Base-by-base conservation (phyloP, 2,113 vertebrate genomes). In the Ibidorhyncha struthersii region DNA sequence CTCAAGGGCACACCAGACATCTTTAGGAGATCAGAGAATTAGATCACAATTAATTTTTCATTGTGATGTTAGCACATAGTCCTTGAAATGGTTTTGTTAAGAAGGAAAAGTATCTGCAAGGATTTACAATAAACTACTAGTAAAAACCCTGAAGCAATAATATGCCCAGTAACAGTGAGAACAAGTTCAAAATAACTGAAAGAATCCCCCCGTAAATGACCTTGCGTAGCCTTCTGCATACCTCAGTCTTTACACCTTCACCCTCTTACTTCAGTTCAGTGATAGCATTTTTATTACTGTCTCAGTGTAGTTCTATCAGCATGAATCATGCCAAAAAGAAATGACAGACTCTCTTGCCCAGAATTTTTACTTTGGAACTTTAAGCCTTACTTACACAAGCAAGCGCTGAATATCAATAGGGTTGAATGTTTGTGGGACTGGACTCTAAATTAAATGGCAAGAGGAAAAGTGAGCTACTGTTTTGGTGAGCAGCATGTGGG, bases 41-140 rank as follows among this genome's bases (percentile, higher is more conserved):
- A 74, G 34, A 65, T n/a, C 9, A 16, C 47, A 71, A 93, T 92
- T 92, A 87, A 91, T 89, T 94, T 95, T 83, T 76, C 82, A 80
- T 41, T 4, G 9, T 76, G 71, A 88, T 90, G 49, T 40, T 86
- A 90, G 49, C 85, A 85, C 78, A 41, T 2, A 90, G 90, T 52
- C 78, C 89, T 96, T 84, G 78, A 85, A 93, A 91, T 9, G 12
- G 43, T 71, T 95, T 93, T 91, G 23, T 86, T 71, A 80, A 61
- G 61, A 82, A 72, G 52, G n/a, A 83, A 86, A 85, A 69, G 2
- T 45, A 78, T 23, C 73, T 91, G 76, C 77, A 84, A 91, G 49
- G 73, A 81, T 85, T 91, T 74, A 69, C 47, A 84, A 67, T 38
- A 43, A 65, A 69, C 63, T 73, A 38, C 76, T 45, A 63, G 30